A percentile compares a stretch with the other conserved stretches of the same genome.
Conservation (phyloP, 2,797 vertebrate species). For the Hydrophis major region DNA sequence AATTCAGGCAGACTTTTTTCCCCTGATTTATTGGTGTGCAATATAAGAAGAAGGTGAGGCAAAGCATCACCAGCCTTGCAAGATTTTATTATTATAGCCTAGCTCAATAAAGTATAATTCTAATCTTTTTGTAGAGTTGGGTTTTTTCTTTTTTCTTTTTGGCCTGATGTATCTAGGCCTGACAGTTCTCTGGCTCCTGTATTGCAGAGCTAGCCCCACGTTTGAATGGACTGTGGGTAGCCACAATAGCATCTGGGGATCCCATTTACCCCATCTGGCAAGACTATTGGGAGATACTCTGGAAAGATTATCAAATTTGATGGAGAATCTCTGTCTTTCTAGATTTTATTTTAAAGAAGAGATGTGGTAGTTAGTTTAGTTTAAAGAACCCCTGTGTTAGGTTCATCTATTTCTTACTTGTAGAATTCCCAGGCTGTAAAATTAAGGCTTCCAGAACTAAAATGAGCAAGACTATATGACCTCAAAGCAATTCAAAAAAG, state of each 20-base stretch:
- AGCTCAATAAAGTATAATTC: not conserved
- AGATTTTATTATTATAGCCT: not conserved
- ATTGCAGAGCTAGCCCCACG: not conserved
- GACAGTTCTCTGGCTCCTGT: not conserved
- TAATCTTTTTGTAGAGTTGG: not conserved
- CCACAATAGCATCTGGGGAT: not conserved
- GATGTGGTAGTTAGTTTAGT: no score
- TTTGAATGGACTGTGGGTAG: not conserved
- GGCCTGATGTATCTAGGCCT: not conserved
- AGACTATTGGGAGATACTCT: not conserved
- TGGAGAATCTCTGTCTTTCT: not conserved
- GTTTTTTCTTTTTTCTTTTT: not conserved
- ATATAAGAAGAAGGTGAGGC: not conserved
- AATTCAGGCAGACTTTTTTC: not conserved
- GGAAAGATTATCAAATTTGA: not conserved
- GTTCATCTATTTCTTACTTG: not conserved
- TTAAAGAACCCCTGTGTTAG: no score
- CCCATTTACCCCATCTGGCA: not conserved
- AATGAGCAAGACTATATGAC: conserved; percentile 5
- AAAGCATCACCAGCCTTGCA: not conserved
- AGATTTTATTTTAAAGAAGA: not conserved
- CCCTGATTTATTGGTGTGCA: not conserved
- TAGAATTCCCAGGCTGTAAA: not conserved
- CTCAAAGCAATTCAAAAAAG: no score
- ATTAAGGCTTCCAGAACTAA: conserved; percentile 1